Base-by-base conservation (phyloP, 1,140 invertebrate genomes). In the Papilio helenus region DNA sequence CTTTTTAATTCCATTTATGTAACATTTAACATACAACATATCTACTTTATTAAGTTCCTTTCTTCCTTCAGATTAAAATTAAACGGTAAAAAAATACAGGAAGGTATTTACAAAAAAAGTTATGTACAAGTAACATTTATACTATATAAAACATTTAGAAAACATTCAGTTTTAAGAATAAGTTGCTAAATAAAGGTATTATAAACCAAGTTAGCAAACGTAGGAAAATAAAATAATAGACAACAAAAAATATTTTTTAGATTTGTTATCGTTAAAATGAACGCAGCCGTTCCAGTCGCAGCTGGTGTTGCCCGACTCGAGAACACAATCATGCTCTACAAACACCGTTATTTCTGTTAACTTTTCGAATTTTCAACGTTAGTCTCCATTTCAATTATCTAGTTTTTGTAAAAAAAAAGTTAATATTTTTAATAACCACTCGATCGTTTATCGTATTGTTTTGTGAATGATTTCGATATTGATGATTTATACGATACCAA, bases 401-500 rank as follows among this genome's bases (percentile, higher is more conserved):
- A 34, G 29, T 39, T 55, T 58, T 58, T 55, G 1, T 51, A 39
- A 16, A 23, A 39, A 1, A 76, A 76, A 39, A 58, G 29, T 51
- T 20, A 55, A 34, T 51, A 34, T 20, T 76, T 55, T 51, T 29
- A 51, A 34, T 55, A 29, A 76, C 58, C 49, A 58, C 73, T 34
- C 44, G 42, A 74, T 49, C 44, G 29, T 76, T 55, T 49, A 34
- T 49, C 29, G 29, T 58, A 51, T 51, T 76, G n/a, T 76, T 58
- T 55, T 8, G 23, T 76, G 46, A n/a, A 34, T 76, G 49, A 55
- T 34, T 76, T 55, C 18, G 73, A 76, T 76, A 49, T 76, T 44
- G 12, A 34, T 76, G 73, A 76, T 49, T 29, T 55, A 58, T 58
- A 26, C 73, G 73, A 77, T 84, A 87, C 88, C 89, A 91, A 92